phyloP scores from a whole-genome alignment of 2,888 invertebrate genomes.

The Caenorhabditis imperialis region DNA sequence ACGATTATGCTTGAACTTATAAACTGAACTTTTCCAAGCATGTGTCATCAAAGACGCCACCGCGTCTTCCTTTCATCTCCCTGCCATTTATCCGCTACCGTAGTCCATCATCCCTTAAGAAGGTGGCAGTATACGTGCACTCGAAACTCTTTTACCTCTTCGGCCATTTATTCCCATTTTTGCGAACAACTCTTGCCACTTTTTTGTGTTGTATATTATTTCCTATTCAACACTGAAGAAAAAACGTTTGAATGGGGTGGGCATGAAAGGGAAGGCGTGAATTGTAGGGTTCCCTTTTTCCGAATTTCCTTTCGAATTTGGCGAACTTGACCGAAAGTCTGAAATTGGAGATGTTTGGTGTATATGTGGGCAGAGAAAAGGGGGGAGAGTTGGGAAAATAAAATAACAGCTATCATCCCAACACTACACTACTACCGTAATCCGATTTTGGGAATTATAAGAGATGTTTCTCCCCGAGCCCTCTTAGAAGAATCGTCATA shows the following conservation, averaged over 20 bases:
- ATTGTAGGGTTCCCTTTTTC: conserved; percentile 1
- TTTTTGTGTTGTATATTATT: conserved; percentile 14
- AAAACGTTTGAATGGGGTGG: neutral
- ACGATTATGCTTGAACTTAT: too few relatives aligned
- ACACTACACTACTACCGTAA: conserved; percentile 3
- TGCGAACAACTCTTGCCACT: conserved; percentile 27
- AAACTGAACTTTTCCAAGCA: too few relatives aligned
- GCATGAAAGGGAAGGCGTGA: too few relatives aligned
- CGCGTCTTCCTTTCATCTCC: too few relatives aligned
- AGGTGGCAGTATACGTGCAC: too few relatives aligned
- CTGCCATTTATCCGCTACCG: too few relatives aligned
- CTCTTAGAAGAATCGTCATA: too few relatives aligned
- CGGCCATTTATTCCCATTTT: conserved; percentile 10
- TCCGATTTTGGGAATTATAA: neutral
- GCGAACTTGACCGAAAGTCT: conserved; percentile 13
- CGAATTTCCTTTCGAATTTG: conserved; percentile 8
- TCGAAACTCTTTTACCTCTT: conserved; percentile 22
- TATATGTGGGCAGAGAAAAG: neutral
- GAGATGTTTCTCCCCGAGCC: too few relatives aligned
- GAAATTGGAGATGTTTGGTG: neutral
- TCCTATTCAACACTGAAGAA: neutral
- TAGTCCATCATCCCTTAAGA: too few relatives aligned
- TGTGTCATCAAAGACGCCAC: too few relatives aligned
- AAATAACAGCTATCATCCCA: neutral
- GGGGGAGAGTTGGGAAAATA: neutral